These are phyloP conservation scores for Phodopus roborovskii DNA, from an alignment of 2,113 vertebrate genomes.

Conservation along the genomic window DNA sequence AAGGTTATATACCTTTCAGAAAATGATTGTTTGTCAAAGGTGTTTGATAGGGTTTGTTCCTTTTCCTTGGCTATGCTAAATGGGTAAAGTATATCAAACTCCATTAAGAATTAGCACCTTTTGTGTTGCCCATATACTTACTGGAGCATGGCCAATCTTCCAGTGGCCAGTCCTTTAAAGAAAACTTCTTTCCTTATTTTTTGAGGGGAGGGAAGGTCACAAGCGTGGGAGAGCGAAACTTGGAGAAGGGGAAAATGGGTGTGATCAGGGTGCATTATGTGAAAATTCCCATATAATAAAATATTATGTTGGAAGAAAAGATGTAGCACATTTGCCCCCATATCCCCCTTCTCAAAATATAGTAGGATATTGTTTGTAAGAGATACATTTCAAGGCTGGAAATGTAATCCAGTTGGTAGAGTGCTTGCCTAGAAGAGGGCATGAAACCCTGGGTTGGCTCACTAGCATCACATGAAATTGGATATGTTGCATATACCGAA, in stretches of 20 bases:
- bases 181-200: background rate
- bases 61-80: conserved; percentile 4
- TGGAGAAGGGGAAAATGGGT: background rate
- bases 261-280: background rate
- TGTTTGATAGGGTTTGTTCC: background rate
- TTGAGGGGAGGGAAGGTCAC: background rate
- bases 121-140: background rate
- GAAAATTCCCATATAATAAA: background rate
- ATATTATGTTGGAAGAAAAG: background rate
- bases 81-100: background rate
- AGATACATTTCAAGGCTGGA: background rate
- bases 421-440: background rate
- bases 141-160: background rate
- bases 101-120: background rate
- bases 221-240: background rate
- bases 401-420: background rate
- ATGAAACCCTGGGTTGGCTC: background rate
- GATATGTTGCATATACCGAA: background rate
- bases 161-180: background rate
- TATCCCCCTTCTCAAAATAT: background rate
- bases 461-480: background rate
- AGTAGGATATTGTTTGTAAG: background rate
- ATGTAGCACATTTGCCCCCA: background rate
- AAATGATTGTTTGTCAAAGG: background rate
- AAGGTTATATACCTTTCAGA: background rate